phyloP scores from a whole-genome alignment of 1,140 invertebrate species.

The Procambarus clarkii region DNA sequence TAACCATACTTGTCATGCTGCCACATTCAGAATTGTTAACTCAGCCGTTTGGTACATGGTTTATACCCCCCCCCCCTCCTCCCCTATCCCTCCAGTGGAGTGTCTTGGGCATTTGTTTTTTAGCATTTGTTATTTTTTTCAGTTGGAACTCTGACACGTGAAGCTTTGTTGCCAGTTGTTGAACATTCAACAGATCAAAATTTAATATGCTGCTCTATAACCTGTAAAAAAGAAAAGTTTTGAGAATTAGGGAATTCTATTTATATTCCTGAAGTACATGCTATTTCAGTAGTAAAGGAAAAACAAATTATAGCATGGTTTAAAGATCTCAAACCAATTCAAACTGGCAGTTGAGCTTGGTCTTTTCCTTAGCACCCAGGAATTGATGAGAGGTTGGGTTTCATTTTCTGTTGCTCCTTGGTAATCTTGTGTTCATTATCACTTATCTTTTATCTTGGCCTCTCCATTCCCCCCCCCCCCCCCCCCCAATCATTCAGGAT shows the following conservation, averaged over 20 bases:
- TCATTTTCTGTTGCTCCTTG: slow-evolving; percentile 9
- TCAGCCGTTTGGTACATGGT: slow-evolving; percentile 62
- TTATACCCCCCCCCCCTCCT: background rate
- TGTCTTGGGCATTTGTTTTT: slow-evolving; percentile 26
- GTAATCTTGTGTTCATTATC: slow-evolving; percentile 21
- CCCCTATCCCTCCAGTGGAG: background rate
- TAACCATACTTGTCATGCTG: slow-evolving; percentile 46
- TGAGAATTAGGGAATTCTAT: too few species aligned
- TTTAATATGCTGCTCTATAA: too few species aligned
- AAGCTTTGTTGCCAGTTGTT: slow-evolving; percentile 12
- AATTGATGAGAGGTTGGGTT: background rate
- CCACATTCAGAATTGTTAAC: slow-evolving; percentile 51
- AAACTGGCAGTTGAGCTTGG: slow-evolving; percentile 18
- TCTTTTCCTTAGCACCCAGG: slow-evolving; percentile 11
- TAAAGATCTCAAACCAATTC: too few species aligned
- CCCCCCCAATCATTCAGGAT: slow-evolving; percentile 40
- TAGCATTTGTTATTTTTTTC: slow-evolving; percentile 31
- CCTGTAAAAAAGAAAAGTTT: too few species aligned
- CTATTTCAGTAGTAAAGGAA: too few species aligned
- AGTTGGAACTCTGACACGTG: background rate
- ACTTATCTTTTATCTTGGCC: slow-evolving; percentile 1
- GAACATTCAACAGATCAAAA: too few species aligned
- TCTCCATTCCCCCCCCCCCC: slow-evolving; percentile 5
- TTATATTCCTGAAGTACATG: too few species aligned
- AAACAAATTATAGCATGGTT: too few species aligned